Evolutionary conservation across 2,797 vertebrate genomes (phyloP), one percentile per base, ranked within the genome.

Genomic region (Manis javanica): DNA sequence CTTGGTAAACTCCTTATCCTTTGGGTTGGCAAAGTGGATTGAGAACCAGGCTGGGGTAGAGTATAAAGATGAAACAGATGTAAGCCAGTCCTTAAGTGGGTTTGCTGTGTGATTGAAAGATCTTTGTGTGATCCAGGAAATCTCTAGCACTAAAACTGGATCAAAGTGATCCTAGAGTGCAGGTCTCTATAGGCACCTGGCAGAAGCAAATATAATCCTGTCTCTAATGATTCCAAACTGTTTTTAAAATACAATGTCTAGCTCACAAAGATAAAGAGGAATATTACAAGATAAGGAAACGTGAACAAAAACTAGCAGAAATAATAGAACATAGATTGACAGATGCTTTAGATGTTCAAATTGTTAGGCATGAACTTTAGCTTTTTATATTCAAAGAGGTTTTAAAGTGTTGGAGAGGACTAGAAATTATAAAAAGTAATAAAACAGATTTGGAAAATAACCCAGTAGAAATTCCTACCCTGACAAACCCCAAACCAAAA

Each of bases 361-460:
- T 31, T 86, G 37, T 72, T 86, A 61, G n/a, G 7, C 7, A 79
- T 19, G n/a, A 34, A 85, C 24, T 91, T 86, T 81, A 74, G 49
- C 16, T 61, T 87, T 51, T 63, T 79, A 49, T 83, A 26, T 83
- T 68, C 55, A 89, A 94, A 78, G 39, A 90, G 9, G 51, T 21
- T 79, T 71, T 57, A 57, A 87, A 83, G 81, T 79, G 69, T 83
- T 77, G 42, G 39, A 24, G 46, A 94, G 51, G n/a, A 87, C 42
- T 95, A 15, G 63, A 90, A 66, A 46, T 72, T 82, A 34, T 49
- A 81, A 66, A 49, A 92, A 90, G 39, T 79, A 39, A 66, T 2
- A 57, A 74, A 63, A 39, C 57, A 83, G 19, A 49, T 87, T 61
- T 90, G 37, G 55, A 90, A 93, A 93, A 90, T 42, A 89, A 78